phyloP scores from a whole-genome alignment of 2,888 invertebrate species.

The Pinctada fucata region DNA sequence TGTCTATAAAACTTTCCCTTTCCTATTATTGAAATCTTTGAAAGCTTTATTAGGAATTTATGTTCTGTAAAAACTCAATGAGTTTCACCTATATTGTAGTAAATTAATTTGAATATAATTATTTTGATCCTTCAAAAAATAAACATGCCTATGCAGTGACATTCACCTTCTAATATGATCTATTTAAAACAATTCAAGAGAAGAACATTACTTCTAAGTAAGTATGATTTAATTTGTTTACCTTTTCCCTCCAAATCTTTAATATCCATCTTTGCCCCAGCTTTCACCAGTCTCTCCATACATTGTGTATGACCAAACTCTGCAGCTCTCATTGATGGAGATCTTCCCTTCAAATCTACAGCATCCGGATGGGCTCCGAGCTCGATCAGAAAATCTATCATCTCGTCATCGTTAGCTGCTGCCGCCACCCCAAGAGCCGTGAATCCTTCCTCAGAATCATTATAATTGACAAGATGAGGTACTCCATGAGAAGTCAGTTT shows the following conservation, averaged over 20 bases:
- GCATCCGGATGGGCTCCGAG: slow-evolving; percentile 77
- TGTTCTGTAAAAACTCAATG: too few relatives aligned
- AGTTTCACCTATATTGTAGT: too few relatives aligned
- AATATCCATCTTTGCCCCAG: slow-evolving; percentile 73
- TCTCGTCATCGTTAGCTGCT: slow-evolving; percentile 75
- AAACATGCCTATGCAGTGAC: too few relatives aligned
- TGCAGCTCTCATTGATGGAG: slow-evolving; percentile 76
- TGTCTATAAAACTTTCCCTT: too few relatives aligned
- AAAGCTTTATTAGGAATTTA: too few relatives aligned
- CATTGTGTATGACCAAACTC: slow-evolving; percentile 77
- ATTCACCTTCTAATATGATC: too few relatives aligned
- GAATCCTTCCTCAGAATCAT: slow-evolving; percentile 73
- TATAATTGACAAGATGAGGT: slow-evolving; percentile 76
- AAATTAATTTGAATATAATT: too few relatives aligned
- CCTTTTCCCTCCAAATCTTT: slow-evolving; percentile 76
- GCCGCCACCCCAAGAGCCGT: slow-evolving; percentile 76
- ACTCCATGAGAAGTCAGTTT: slow-evolving; percentile 75
- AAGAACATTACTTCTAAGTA: too few relatives aligned
- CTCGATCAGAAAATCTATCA: slow-evolving; percentile 74
- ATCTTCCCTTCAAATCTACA: slow-evolving; percentile 74
- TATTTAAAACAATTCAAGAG: too few relatives aligned
- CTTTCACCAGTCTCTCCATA: slow-evolving; percentile 70
- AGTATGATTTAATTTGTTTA: slow-evolving; percentile 36
- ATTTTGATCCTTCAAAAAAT: too few relatives aligned
- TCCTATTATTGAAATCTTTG: too few relatives aligned